A percentile compares a stretch with the other conserved stretches of the same genome.
phyloP scores from a whole-genome alignment of 2,888 invertebrate species.

The Tineola bisselliella region DNA sequence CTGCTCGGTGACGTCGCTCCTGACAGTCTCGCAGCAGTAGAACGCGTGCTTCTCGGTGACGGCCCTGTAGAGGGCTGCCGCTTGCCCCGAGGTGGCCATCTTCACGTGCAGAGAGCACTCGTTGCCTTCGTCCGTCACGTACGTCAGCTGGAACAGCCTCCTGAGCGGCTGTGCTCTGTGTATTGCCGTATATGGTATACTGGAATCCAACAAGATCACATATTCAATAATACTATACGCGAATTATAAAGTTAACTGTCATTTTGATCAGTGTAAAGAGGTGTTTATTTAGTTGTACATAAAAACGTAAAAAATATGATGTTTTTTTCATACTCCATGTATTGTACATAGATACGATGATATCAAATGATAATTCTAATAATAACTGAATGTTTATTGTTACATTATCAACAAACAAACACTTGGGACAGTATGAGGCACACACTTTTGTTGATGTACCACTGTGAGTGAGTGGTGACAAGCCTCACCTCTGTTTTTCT shows the following conservation, averaged over 20 bases:
- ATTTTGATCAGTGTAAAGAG: too few relatives aligned
- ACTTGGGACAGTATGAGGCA: too few relatives aligned
- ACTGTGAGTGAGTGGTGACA: too few relatives aligned
- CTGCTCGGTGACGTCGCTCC: conserved; percentile 87
- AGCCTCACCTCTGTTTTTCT: conserved; percentile 70
- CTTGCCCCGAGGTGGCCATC: conserved; percentile 82
- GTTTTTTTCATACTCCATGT: too few relatives aligned
- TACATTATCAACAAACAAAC: too few relatives aligned
- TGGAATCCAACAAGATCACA: conserved; percentile 38
- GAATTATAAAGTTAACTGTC: too few relatives aligned
- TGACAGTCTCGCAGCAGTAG: conserved; percentile 91
- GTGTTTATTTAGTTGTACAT: too few relatives aligned
- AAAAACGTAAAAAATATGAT: too few relatives aligned
- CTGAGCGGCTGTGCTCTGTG: conserved; percentile 80
- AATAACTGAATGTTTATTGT: neutral
- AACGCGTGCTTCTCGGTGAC: conserved; percentile 93
- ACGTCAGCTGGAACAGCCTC: conserved; percentile 78
- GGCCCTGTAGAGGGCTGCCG: conserved; percentile 84
- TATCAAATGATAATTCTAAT: neutral
- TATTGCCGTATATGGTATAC: conserved; percentile 84
- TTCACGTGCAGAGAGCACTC: conserved; percentile 80
- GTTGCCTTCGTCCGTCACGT: conserved; percentile 74
- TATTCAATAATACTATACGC: too few relatives aligned
- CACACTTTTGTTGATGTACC: too few relatives aligned
- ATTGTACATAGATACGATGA: neutral